phyloP scores from a whole-genome alignment of 2,797 vertebrate genomes.

The Rhinophrynus dorsalis region DNA sequence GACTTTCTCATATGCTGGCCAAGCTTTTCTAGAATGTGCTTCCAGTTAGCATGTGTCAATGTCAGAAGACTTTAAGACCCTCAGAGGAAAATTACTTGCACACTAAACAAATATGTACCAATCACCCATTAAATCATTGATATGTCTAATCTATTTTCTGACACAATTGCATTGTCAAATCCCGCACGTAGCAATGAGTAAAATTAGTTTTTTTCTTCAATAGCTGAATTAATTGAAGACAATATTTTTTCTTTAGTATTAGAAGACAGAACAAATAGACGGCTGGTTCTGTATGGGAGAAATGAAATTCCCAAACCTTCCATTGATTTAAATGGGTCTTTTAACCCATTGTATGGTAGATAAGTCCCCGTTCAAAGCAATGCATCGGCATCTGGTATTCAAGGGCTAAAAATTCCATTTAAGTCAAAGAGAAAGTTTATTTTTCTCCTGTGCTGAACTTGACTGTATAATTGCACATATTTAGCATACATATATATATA shows the following conservation, averaged over 20 bases:
- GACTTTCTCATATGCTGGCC: conserved; percentile 8
- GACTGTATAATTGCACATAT: too few species aligned
- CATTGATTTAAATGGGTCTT: too few species aligned
- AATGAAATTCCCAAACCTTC: too few species aligned
- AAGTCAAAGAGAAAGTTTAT: too few species aligned
- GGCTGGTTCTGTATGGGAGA: too few species aligned
- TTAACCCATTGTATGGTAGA: too few species aligned
- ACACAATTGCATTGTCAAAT: not conserved
- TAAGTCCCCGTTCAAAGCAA: too few species aligned
- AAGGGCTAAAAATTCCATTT: too few species aligned
- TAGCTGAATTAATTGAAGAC: not conserved
- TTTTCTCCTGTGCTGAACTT: too few species aligned
- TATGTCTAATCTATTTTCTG: not conserved
- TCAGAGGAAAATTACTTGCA: conserved; percentile 18
- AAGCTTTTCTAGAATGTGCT: not conserved
- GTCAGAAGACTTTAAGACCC: conserved; percentile 21
- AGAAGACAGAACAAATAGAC: too few species aligned
- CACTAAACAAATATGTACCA: conserved; percentile 22
- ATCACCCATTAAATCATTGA: conserved; percentile 16
- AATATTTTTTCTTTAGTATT: not conserved
- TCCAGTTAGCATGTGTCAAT: conserved; percentile 37
- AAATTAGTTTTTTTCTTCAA: not conserved
- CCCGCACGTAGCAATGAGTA: not conserved
- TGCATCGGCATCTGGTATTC: too few species aligned
- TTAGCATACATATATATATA: too few species aligned